Evolutionary conservation across 1,140 invertebrate genomes (phyloP).

Genomic region (Asobara japonica): DNA sequence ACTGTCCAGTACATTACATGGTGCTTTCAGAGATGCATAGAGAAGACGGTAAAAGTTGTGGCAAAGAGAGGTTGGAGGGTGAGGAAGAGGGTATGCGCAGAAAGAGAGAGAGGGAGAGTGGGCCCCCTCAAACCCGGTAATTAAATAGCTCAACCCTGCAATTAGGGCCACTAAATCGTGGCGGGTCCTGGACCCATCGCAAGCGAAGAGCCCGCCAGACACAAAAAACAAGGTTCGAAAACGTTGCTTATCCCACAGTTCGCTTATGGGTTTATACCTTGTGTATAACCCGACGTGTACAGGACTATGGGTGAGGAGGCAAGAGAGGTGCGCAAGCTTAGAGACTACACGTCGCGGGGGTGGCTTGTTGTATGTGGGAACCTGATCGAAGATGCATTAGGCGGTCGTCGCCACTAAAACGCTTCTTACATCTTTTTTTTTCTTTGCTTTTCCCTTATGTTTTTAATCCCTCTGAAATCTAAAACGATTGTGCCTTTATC

Average conservation of each 20-base stretch:
- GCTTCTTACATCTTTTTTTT: constrained; percentile 15
- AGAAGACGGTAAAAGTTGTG: constrained; percentile 32
- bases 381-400: constrained; percentile 46
- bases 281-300: background rate
- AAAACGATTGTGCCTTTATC: constrained; percentile 32
- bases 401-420: constrained; percentile 24
- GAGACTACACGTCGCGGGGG: constrained; percentile 53
- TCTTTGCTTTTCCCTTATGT: constrained; percentile 3
- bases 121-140: constrained; percentile 64
- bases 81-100: constrained; percentile 15
- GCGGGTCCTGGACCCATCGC: constrained; percentile 61
- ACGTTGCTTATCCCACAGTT: constrained; percentile 50
- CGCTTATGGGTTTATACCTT: background rate
- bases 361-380: constrained; percentile 64
- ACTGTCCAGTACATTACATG: constrained; percentile 58
- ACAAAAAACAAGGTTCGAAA: constrained; percentile 66
- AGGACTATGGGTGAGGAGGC: background rate
- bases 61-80: constrained; percentile 33
- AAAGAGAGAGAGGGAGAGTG: constrained; percentile 31
- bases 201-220: constrained; percentile 64
- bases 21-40: constrained; percentile 42
- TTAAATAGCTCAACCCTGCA: constrained; percentile 69
- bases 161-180: constrained; percentile 69
- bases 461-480: constrained; percentile 34
- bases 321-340: background rate